These are phyloP conservation scores for Ceyx melanurus DNA, from an alignment of 2,113 vertebrate genomes.

Conservation along the genomic window DNA sequence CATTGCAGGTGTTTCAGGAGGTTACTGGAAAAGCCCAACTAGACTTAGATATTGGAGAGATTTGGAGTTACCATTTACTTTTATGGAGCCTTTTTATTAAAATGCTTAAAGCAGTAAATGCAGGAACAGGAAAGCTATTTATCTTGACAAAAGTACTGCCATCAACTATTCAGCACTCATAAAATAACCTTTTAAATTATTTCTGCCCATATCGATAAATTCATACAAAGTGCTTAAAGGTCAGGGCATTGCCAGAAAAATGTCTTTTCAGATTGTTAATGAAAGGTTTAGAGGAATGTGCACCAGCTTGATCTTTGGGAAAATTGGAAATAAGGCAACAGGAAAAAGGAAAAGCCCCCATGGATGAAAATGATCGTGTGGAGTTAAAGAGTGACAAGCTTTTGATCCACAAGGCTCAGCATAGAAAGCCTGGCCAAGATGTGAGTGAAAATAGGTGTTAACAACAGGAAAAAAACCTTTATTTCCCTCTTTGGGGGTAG, in stretches of 20 bases:
- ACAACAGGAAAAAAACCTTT: background rate
- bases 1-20: too few species aligned
- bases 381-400: background rate
- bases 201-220: constrained; percentile 62
- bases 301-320: background rate
- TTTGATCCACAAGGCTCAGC: background rate
- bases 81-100: too few species aligned
- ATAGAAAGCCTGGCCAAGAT: background rate
- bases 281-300: constrained; percentile 41
- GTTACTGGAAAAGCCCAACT: too few species aligned
- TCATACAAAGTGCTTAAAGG: constrained; percentile 52
- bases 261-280: constrained; percentile 61
- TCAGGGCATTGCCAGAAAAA: constrained; percentile 52
- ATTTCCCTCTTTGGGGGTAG: background rate
- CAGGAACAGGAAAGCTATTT: too few species aligned
- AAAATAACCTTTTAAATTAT: constrained; percentile 59
- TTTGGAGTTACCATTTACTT: too few species aligned
- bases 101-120: too few species aligned
- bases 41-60: too few species aligned
- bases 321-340: background rate
- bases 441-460: background rate
- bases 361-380: background rate
- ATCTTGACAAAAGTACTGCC: constrained; percentile 53
- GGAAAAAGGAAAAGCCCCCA: background rate
- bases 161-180: constrained; percentile 38